These are phyloP conservation scores for Drosophila sulfurigaster DNA, from an alignment of 1,140 invertebrate species.

Conservation along the genomic window DNA sequence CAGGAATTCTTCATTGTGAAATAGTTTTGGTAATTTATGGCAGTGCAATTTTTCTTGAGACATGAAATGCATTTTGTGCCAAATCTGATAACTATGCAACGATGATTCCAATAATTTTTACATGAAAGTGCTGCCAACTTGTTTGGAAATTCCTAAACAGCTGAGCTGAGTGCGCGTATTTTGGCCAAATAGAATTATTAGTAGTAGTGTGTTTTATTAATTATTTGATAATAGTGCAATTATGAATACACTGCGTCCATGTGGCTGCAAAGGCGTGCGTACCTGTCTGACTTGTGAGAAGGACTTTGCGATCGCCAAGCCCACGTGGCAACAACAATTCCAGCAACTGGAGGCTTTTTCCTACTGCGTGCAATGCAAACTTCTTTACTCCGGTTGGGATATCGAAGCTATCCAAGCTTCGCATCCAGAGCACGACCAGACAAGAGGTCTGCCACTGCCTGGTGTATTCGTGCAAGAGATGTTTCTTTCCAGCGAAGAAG, in stretches of 20 bases:
- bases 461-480: conserved; percentile 91
- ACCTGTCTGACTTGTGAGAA: conserved; percentile 94
- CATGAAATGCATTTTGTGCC: too few species aligned
- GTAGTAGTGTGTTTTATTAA: not conserved
- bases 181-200: not conserved
- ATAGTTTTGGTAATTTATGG: too few species aligned
- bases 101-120: not conserved
- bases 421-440: conserved; percentile 89
- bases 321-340: conserved; percentile 73
- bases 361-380: conserved; percentile 91
- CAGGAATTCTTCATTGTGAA: too few species aligned
- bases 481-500: conserved; percentile 92
- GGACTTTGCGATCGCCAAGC: conserved; percentile 87
- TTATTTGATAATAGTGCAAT: not conserved
- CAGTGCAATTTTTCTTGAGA: too few species aligned
- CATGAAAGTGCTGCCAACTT: conserved; percentile 16
- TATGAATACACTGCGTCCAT: conserved; percentile 91
- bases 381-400: conserved; percentile 91
- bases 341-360: conserved; percentile 88
- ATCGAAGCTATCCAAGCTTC: conserved; percentile 85
- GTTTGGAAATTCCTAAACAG: not conserved
- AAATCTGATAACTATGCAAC: not conserved
- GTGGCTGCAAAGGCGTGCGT: conserved; percentile 96
- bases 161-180: not conserved
- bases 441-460: conserved; percentile 87